Evolutionary conservation across 2,113 vertebrate species (phyloP).

Genomic region (Penelope pileata): DNA sequence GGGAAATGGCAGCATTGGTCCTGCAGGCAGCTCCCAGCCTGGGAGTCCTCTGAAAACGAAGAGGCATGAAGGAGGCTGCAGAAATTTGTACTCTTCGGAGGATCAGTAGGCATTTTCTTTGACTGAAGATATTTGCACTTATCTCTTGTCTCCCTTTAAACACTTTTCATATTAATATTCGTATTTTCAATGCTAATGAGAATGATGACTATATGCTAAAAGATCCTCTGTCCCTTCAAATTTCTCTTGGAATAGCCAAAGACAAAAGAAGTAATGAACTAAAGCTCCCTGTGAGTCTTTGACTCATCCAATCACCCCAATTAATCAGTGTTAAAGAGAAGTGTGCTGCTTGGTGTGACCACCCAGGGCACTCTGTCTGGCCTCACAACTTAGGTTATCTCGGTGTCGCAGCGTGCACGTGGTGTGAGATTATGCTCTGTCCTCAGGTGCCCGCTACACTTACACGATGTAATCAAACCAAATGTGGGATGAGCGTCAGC

Average conservation of each 20-base stretch:
- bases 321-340: not conserved
- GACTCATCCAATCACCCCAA: not conserved
- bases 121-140: not conserved
- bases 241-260: not conserved
- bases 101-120: not conserved
- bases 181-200: constrained; percentile 33
- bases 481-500: not conserved
- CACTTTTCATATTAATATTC: not conserved
- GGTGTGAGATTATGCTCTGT: not conserved
- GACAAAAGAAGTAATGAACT: not conserved
- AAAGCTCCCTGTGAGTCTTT: constrained; percentile 1
- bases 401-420: not conserved
- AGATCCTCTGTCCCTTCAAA: not conserved
- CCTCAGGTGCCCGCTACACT: not conserved
- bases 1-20: not conserved
- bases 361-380: not conserved
- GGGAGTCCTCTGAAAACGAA: not conserved
- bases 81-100: not conserved
- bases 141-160: not conserved
- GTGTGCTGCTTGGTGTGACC: not conserved
- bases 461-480: not conserved
- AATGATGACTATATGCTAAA: not conserved
- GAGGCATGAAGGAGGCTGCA: not conserved
- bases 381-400: not conserved
- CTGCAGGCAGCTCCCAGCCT: not conserved